Evolutionary conservation across 2,797 vertebrate genomes (phyloP).

Genomic region (Syncerus caffer): DNA sequence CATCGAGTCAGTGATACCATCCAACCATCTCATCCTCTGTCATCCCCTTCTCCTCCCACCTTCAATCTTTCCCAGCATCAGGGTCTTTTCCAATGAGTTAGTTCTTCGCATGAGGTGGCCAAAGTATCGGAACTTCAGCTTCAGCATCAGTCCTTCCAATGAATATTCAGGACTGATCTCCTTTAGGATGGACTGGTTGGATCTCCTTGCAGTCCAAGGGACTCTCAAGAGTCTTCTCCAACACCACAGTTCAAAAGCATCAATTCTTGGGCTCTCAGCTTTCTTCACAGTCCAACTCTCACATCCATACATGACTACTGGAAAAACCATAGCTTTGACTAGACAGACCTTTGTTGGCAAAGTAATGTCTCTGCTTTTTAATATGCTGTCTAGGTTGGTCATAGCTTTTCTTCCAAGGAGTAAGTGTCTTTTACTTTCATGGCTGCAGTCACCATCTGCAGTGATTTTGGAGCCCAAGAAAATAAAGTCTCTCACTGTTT

Average conservation of each 20-base stretch:
- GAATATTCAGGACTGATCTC: neutral
- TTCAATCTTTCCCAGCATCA: neutral
- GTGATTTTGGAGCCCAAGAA: neutral
- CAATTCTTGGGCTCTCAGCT: neutral
- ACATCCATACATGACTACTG: neutral
- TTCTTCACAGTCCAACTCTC: neutral
- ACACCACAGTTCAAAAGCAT: neutral
- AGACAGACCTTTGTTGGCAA: neutral
- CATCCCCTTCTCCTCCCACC: accelerated
- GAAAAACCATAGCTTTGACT: neutral
- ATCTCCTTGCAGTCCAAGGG: neutral
- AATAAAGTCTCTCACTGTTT: neutral
- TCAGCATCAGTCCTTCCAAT: neutral
- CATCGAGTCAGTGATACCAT: neutral
- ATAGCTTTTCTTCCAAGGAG: neutral
- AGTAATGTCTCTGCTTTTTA: neutral
- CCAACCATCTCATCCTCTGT: neutral
- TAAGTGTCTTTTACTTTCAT: neutral
- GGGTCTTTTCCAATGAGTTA: neutral
- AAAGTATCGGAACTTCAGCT: neutral
- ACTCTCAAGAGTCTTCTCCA: neutral
- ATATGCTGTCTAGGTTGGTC: neutral
- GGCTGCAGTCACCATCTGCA: neutral
- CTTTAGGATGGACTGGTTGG: neutral
- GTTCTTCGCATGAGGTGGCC: neutral